phyloP scores from a whole-genome alignment of 2,113 vertebrate genomes.

The Plotosus lineatus region DNA sequence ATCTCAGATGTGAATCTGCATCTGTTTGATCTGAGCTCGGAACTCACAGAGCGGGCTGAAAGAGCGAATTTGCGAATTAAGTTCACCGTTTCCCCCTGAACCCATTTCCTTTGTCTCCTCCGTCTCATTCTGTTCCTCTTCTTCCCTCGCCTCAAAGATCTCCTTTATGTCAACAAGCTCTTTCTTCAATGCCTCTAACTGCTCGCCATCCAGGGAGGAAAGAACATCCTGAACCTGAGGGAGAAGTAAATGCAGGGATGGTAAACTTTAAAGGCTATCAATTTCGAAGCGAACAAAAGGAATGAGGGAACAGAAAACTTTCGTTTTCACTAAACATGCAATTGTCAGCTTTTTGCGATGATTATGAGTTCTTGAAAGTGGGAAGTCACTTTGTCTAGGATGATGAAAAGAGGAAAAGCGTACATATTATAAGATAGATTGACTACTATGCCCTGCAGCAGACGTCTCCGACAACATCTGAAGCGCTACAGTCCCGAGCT shows the following conservation, averaged over 20 bases:
- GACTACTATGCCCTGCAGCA: too few relatives aligned
- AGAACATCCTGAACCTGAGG: slow-evolving; percentile 87
- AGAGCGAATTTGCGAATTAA: slow-evolving; percentile 71
- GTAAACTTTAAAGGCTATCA: not conserved
- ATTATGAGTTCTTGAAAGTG: too few relatives aligned
- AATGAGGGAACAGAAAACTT: not conserved
- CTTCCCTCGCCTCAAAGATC: slow-evolving; percentile 78
- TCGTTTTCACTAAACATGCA: too few relatives aligned
- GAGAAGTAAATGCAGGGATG: slow-evolving; percentile 45
- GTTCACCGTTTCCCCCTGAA: slow-evolving; percentile 78
- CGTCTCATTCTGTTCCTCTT: slow-evolving; percentile 59
- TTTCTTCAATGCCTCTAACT: slow-evolving; percentile 82
- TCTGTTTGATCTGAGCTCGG: slow-evolving; percentile 37
- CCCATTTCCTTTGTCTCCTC: slow-evolving; percentile 41
- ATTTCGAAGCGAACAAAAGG: not conserved
- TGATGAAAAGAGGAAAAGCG: too few relatives aligned
- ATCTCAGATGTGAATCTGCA: not conserved
- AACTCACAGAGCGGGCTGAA: slow-evolving; percentile 71
- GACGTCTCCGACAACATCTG: too few relatives aligned
- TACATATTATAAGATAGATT: too few relatives aligned
- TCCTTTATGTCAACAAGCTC: slow-evolving; percentile 90
- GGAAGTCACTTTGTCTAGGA: too few relatives aligned
- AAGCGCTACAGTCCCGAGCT: too few relatives aligned
- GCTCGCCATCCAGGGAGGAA: slow-evolving; percentile 77
- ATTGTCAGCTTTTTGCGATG: too few relatives aligned